Conservation (phyloP, 2,797 vertebrate genomes). For the Syndactyla subalaris region DNA sequence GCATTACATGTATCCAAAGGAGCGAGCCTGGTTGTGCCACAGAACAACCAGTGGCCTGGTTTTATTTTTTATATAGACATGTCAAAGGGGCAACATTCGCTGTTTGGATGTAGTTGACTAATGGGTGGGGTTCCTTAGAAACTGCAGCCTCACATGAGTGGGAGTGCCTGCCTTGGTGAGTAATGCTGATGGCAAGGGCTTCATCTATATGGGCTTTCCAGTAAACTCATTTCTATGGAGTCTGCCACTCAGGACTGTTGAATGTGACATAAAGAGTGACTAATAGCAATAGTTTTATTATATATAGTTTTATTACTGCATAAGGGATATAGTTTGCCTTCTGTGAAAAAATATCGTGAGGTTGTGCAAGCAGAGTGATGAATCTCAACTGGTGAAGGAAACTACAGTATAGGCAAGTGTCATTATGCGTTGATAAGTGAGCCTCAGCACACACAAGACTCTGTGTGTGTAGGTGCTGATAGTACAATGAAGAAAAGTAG, state of each 20-base stretch:
- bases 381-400: background rate
- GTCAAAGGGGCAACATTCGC: background rate
- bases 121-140: background rate
- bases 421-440: background rate
- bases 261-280: background rate
- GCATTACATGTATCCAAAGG: background rate
- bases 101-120: background rate
- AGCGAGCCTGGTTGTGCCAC: background rate
- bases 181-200: background rate
- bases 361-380: background rate
- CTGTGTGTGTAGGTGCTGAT: background rate
- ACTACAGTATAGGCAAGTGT: background rate
- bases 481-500: background rate
- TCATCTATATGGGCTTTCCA: background rate
- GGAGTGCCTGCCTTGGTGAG: background rate
- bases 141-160: background rate
- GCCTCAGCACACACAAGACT: background rate
- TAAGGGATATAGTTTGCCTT: background rate
- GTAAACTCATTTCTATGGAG: background rate
- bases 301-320: rapidly evolving
- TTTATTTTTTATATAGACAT: background rate
- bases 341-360: background rate
- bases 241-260: background rate
- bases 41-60: background rate
- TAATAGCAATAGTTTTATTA: background rate